Evolutionary conservation across 2,797 vertebrate species (phyloP).

Genomic region (Ficedula albicollis): DNA sequence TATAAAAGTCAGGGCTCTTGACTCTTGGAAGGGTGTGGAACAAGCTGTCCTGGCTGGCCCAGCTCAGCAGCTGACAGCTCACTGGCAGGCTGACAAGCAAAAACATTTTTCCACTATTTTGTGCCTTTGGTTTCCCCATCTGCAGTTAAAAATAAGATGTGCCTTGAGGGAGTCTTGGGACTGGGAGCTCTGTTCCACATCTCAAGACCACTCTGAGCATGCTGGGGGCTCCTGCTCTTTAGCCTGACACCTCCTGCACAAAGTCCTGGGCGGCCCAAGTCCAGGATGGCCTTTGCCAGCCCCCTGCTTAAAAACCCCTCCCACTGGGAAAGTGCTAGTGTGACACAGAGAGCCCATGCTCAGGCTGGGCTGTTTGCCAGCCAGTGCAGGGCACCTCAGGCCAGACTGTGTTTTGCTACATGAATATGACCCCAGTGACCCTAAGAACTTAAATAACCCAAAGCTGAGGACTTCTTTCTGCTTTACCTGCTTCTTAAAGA

Average conservation of each 20-base stretch:
- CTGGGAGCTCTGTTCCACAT: not conserved
- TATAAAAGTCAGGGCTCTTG: not conserved
- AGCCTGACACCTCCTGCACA: not conserved
- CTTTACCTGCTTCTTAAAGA: not conserved
- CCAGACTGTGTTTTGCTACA: not conserved
- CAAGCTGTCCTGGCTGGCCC: not conserved
- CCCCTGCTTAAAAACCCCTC: not conserved
- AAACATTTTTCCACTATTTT: not conserved
- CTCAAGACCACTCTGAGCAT: not conserved
- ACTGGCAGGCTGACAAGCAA: not conserved
- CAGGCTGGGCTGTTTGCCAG: not conserved
- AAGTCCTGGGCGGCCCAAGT: not conserved
- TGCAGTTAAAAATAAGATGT: not conserved
- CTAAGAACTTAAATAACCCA: not conserved
- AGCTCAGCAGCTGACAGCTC: not conserved
- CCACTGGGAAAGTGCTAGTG: not conserved
- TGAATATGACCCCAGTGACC: not conserved
- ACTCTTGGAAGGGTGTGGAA: not conserved
- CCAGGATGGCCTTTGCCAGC: not conserved
- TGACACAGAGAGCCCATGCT: not conserved
- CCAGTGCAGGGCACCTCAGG: not conserved
- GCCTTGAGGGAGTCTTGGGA: not conserved
- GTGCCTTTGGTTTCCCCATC: not conserved
- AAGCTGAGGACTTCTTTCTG: not conserved
- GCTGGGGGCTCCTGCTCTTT: not conserved